Conservation (phyloP, 2,113 vertebrate species). For the Anarrhichthys ocellatus region DNA sequence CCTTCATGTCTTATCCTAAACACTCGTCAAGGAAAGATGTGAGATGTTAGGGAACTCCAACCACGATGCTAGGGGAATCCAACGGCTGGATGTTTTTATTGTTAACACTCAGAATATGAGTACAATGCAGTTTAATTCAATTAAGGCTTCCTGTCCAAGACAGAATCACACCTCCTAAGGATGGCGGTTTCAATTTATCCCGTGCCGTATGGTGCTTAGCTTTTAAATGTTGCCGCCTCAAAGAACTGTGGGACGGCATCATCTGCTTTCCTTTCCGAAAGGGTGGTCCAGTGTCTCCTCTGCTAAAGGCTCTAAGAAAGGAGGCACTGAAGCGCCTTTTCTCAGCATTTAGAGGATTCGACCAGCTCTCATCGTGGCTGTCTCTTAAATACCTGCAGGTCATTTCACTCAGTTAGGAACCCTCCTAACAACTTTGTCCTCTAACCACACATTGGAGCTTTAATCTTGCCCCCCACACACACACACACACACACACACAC, state of each 20-base stretch:
- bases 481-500: no score
- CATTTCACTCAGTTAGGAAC: neutral
- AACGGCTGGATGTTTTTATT: no score
- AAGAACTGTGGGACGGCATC: neutral
- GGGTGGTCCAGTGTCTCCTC: neutral
- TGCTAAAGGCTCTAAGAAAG: neutral
- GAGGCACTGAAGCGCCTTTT: neutral
- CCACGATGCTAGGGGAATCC: no score
- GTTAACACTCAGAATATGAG: no score
- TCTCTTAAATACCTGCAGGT: neutral
- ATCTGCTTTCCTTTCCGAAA: neutral
- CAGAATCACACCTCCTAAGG: no score
- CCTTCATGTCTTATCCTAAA: neutral
- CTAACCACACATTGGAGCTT: neutral
- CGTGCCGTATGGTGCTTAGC: no score
- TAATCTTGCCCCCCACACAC: neutral
- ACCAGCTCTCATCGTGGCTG: neutral
- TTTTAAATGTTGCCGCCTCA: neutral
- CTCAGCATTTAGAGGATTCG: neutral
- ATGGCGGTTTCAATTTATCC: no score
- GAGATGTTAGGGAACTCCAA: neutral
- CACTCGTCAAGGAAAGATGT: neutral
- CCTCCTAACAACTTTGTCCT: neutral
- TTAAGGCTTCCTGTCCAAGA: no score
- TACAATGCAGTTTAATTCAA: no score